Conservation (phyloP, 2,113 vertebrate species). For the Lepus timidus region DNA sequence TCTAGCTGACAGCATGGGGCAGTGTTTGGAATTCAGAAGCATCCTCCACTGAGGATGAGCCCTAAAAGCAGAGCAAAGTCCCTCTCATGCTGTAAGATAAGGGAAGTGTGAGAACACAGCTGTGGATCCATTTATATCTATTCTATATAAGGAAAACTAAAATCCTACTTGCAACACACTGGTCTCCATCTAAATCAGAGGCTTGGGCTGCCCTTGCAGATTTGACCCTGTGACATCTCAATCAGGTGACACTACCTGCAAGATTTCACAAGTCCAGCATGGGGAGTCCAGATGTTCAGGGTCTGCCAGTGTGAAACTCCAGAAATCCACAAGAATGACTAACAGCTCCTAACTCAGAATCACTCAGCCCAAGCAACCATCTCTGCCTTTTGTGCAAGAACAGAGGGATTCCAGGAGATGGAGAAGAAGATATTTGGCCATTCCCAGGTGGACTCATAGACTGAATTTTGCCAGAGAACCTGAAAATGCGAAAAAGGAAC, state of each 20-base stretch:
- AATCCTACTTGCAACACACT: neutral
- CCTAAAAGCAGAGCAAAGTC: neutral
- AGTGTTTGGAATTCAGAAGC: neutral
- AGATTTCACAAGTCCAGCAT: neutral
- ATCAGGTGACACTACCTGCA: neutral
- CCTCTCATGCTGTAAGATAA: neutral
- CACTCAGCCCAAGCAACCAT: neutral
- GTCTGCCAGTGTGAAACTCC: rapidly evolving
- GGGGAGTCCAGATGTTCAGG: neutral
- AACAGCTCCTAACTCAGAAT: neutral
- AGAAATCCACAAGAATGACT: neutral
- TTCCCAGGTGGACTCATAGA: neutral
- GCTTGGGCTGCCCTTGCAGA: neutral
- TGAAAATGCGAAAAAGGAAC: neutral
- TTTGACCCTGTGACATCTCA: neutral
- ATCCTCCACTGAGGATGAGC: neutral
- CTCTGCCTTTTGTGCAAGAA: neutral
- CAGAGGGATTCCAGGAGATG: neutral
- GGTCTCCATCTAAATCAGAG: neutral
- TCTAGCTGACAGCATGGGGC: neutral
- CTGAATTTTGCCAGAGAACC: neutral
- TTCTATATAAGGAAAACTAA: neutral
- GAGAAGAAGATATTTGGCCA: neutral
- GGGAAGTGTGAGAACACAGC: neutral
- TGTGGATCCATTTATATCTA: neutral